These are phyloP conservation scores for Platycnemis pennipes DNA, from an alignment of 2,888 invertebrate species.

Conservation along the genomic window DNA sequence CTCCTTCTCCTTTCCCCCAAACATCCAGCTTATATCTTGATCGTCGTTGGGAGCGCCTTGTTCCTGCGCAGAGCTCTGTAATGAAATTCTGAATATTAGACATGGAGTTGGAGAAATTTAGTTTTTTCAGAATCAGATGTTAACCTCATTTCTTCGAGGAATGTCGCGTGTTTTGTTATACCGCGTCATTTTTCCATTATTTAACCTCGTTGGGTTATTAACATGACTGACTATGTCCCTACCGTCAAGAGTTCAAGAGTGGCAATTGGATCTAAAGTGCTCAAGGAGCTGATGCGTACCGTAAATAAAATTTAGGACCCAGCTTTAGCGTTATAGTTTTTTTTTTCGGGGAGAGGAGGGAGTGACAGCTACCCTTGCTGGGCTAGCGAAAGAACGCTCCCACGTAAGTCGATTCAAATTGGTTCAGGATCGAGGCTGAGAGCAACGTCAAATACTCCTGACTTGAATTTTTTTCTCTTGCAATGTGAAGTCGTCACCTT, in stretches of 20 bases:
- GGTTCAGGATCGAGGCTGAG: background rate
- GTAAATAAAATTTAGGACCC: background rate
- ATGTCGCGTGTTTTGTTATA: background rate
- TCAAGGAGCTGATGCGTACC: background rate
- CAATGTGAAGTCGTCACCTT: background rate
- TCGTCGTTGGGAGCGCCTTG: background rate
- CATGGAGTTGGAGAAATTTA: background rate
- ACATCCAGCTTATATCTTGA: constrained; percentile 1
- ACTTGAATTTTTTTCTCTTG: background rate
- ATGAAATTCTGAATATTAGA: constrained; percentile 6
- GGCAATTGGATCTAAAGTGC: background rate
- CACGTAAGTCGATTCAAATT: background rate
- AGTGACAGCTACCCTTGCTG: too few relatives aligned
- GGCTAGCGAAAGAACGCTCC: background rate
- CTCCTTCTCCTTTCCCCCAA: background rate
- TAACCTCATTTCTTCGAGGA: background rate
- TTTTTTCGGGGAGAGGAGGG: background rate
- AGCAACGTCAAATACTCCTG: background rate
- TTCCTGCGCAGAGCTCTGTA: background rate
- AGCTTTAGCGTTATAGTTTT: background rate
- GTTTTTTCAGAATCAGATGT: background rate
- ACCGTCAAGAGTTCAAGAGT: background rate
- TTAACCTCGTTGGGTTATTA: background rate
- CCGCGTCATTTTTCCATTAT: background rate
- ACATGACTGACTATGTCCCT: background rate